Percentiles rank a stretch among this genome's conserved stretches.
phyloP scores from a whole-genome alignment of 1,140 invertebrate genomes.

The Caenorhabditis briggsae region DNA sequence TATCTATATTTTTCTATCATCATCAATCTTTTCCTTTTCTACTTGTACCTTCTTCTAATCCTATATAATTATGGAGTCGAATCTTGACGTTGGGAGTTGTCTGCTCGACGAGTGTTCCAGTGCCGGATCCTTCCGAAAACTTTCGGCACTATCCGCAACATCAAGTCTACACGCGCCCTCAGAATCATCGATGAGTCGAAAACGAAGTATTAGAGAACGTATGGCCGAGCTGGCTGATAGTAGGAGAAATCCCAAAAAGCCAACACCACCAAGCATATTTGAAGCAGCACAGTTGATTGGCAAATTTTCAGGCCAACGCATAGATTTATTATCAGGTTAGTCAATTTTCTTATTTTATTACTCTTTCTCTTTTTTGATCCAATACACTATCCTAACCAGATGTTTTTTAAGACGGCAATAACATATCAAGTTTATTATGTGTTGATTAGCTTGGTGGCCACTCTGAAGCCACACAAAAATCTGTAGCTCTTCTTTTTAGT shows the following conservation, averaged over 20 bases:
- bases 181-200: constrained; percentile 59
- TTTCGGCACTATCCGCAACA: constrained; percentile 38
- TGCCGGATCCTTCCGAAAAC: constrained; percentile 39
- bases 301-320: constrained; percentile 56
- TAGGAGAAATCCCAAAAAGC: constrained; percentile 51
- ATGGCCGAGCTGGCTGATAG: constrained; percentile 60
- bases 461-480: neutral
- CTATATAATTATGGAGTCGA: constrained; percentile 51
- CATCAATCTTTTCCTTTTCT: neutral
- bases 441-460: neutral
- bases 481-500: neutral
- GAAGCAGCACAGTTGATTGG: constrained; percentile 62
- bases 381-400: neutral
- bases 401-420: neutral
- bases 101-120: constrained; percentile 55
- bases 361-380: neutral
- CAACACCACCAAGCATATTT: constrained; percentile 58
- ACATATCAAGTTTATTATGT: neutral
- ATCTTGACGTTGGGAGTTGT: constrained; percentile 55
- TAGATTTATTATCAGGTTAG: constrained; percentile 64
- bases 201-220: constrained; percentile 57
- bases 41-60: neutral
- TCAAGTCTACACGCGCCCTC: constrained; percentile 33
- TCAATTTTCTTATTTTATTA: neutral
- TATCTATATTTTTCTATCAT: neutral